Evolutionary conservation across 2,888 invertebrate genomes (phyloP).

Genomic region (Pterostichus niger): DNA sequence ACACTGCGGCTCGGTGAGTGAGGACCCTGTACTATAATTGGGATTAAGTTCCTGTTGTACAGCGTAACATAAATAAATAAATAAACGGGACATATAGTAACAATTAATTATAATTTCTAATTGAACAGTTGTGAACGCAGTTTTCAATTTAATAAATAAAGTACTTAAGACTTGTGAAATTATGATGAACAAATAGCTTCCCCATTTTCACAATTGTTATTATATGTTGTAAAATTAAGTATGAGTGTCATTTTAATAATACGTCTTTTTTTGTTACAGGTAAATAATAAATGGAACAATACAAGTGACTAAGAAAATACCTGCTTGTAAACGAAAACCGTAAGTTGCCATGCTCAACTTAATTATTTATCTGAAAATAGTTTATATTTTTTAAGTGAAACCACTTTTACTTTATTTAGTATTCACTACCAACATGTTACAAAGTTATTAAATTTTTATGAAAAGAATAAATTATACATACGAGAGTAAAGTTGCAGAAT

Average conservation of each 20-base stretch:
- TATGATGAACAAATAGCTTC: too few species aligned
- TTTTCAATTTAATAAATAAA: too few species aligned
- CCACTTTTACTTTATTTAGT: too few species aligned
- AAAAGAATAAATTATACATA: conserved; percentile 19
- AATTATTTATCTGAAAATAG: conserved; percentile 7
- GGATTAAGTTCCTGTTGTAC: too few species aligned
- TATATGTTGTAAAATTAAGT: neutral
- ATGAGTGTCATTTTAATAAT: conserved; percentile 12
- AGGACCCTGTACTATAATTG: too few species aligned
- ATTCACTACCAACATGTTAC: neutral
- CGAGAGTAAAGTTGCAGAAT: neutral
- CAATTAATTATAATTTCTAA: too few species aligned
- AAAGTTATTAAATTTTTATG: conserved; percentile 11
- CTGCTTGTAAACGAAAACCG: neutral
- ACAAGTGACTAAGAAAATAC: neutral
- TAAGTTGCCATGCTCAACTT: neutral
- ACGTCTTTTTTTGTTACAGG: conserved; percentile 27
- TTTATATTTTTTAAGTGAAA: neutral
- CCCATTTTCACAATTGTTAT: too few species aligned
- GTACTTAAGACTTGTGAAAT: too few species aligned
- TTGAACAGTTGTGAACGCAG: too few species aligned
- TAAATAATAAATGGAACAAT: conserved; percentile 31
- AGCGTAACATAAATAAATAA: too few species aligned
- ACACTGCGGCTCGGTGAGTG: too few species aligned
- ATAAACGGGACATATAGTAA: too few species aligned